phyloP scores from a whole-genome alignment of 1,140 invertebrate genomes.

The Sogatella furcifera region DNA sequence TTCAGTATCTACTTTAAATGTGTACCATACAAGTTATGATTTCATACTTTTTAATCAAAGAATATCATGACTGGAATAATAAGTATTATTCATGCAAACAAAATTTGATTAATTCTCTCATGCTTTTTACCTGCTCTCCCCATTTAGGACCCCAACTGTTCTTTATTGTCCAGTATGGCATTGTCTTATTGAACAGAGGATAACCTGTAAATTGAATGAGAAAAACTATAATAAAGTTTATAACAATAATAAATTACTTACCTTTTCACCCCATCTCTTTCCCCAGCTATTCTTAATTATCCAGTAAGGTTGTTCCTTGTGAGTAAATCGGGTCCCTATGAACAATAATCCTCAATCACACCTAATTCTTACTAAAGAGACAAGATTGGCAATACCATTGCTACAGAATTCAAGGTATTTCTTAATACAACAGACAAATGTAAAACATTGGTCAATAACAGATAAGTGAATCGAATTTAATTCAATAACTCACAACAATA shows the following conservation, averaged over 20 bases:
- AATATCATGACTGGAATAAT: too few species aligned
- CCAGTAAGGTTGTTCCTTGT: constrained; percentile 67
- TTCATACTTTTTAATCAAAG: too few species aligned
- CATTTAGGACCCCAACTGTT: constrained; percentile 84
- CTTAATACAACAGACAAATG: too few species aligned
- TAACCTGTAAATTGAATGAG: constrained; percentile 50
- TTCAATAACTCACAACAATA: too few species aligned
- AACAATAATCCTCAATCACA: not conserved
- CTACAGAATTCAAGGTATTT: too few species aligned
- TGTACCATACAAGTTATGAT: not conserved
- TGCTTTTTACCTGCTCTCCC: constrained; percentile 51
- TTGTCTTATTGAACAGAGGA: constrained; percentile 63
- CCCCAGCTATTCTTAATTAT: constrained; percentile 94
- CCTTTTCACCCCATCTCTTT: constrained; percentile 62
- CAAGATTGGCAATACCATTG: too few species aligned
- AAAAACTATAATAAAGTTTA: constrained; percentile 17
- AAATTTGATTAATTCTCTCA: too few species aligned
- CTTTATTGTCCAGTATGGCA: constrained; percentile 89
- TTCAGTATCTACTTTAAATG: not conserved
- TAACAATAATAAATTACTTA: constrained; percentile 25
- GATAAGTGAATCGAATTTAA: too few species aligned
- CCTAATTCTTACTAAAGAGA: too few species aligned
- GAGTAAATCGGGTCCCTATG: constrained; percentile 1
- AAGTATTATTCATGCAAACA: too few species aligned
- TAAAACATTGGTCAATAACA: too few species aligned